phyloP scores from a whole-genome alignment of 2,797 vertebrate genomes.

The Epinephelus awoara region DNA sequence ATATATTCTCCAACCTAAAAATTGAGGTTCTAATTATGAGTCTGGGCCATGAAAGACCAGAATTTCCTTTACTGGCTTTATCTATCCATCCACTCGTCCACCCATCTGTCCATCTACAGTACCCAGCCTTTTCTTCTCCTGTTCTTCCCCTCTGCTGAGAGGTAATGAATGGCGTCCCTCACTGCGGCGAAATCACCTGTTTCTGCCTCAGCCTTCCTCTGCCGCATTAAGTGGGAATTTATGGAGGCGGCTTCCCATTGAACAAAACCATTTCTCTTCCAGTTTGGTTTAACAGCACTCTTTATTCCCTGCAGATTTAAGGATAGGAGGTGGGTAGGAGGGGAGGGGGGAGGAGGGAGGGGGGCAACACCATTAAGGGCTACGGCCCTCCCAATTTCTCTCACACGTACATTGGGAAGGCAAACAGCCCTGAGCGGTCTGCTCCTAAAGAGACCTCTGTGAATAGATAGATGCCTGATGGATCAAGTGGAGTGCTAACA shows the following conservation, averaged over 20 bases:
- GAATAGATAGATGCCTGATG: slow-evolving; percentile 79
- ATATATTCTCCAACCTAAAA: neutral
- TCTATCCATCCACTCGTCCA: slow-evolving; percentile 30
- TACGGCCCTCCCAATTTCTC: slow-evolving; percentile 79
- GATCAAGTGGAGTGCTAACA: slow-evolving; percentile 74
- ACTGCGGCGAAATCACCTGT: slow-evolving; percentile 80
- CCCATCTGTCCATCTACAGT: slow-evolving; percentile 63
- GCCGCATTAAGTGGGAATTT: slow-evolving; percentile 84
- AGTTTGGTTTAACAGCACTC: slow-evolving; percentile 85
- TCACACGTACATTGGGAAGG: slow-evolving; percentile 72
- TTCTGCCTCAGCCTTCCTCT: slow-evolving; percentile 79
- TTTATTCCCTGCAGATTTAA: slow-evolving; percentile 85
- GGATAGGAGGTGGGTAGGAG: slow-evolving; percentile 65
- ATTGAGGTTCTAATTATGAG: neutral
- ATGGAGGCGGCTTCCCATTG: slow-evolving; percentile 82
- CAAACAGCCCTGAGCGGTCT: slow-evolving; percentile 79
- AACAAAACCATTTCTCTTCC: slow-evolving; percentile 87
- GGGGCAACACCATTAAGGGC: slow-evolving; percentile 73
- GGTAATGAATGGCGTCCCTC: slow-evolving; percentile 78
- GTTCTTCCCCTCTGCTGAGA: slow-evolving; percentile 53
- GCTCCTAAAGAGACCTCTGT: slow-evolving; percentile 80
- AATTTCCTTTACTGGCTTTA: neutral
- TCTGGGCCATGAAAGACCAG: neutral
- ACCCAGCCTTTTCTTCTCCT: slow-evolving; percentile 49
- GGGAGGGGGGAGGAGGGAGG: slow-evolving; percentile 7